These are phyloP conservation scores for Microcebus jonahi DNA, from an alignment of 2,113 vertebrate genomes.

Conservation along the genomic window DNA sequence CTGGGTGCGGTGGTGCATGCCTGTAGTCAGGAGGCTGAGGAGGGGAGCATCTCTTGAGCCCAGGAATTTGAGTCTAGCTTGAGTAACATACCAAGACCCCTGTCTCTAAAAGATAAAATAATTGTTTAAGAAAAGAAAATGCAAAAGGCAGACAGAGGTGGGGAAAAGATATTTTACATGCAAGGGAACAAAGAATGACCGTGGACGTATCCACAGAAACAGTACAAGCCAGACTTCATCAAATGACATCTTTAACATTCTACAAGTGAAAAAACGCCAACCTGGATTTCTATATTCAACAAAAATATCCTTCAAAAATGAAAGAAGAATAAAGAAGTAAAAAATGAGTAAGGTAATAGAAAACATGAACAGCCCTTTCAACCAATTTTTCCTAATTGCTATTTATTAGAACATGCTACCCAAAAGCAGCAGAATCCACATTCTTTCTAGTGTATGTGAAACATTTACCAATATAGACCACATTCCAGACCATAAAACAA, in stretches of 20 bases:
- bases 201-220: background rate
- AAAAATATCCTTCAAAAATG: background rate
- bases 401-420: background rate
- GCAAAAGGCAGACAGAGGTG: background rate
- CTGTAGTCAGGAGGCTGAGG: background rate
- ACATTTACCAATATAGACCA: background rate
- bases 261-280: background rate
- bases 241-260: background rate
- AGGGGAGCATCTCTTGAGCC: background rate
- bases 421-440: background rate
- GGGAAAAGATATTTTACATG: background rate
- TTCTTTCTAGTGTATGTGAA: background rate
- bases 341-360: background rate
- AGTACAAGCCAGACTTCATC: background rate
- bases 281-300: background rate
- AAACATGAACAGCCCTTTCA: background rate
- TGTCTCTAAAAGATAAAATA: background rate
- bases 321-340: background rate
- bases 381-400: background rate
- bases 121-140: background rate
- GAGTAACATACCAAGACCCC: background rate
- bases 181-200: background rate
- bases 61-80: background rate
- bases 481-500: background rate
- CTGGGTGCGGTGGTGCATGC: background rate